Percentiles rank a stretch among this genome's conserved stretches.
phyloP scores from a whole-genome alignment of 1,140 invertebrate genomes.

The Rhynchophorus ferrugineus region DNA sequence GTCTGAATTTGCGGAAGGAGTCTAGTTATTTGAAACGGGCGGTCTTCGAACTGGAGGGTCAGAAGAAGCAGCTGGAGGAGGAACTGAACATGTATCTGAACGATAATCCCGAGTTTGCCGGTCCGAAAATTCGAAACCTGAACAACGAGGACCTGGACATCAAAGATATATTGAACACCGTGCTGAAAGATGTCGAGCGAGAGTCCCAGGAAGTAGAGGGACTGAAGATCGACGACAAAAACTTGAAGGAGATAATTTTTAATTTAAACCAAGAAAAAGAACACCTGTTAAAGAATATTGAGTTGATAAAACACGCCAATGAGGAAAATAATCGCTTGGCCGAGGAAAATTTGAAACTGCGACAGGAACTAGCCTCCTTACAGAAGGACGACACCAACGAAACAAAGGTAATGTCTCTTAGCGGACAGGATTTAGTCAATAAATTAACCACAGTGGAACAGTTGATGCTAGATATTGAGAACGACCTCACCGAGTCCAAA shows the following conservation, averaged over 20 bases:
- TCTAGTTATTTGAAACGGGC: conserved; percentile 6
- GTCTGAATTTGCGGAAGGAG: conserved; percentile 4
- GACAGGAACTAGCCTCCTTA: conserved; percentile 8
- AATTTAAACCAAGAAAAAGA: conserved; percentile 12
- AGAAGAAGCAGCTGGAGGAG: conserved; percentile 13
- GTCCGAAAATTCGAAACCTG: neutral
- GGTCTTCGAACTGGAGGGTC: conserved; percentile 9
- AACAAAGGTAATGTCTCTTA: neutral
- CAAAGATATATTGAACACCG: neutral
- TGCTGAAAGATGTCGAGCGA: conserved; percentile 6
- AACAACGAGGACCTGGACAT: conserved; percentile 7
- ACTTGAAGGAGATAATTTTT: conserved; percentile 4
- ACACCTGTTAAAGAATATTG: conserved; percentile 5
- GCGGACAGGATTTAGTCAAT: conserved; percentile 4
- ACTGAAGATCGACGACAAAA: conserved; percentile 7
- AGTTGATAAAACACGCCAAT: conserved; percentile 8
- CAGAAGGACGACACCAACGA: neutral
- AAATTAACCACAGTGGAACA: conserved; percentile 8
- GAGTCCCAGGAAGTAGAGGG: conserved; percentile 1
- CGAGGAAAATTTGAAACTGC: conserved; percentile 7
- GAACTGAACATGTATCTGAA: conserved; percentile 3
- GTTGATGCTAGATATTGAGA: conserved; percentile 1
- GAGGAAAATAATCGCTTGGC: conserved; percentile 10
- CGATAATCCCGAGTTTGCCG: neutral
- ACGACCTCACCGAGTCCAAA: conserved; percentile 1